Evolutionary conservation across 2,113 vertebrate genomes (phyloP).

Genomic region (Callospermophilus lateralis): DNA sequence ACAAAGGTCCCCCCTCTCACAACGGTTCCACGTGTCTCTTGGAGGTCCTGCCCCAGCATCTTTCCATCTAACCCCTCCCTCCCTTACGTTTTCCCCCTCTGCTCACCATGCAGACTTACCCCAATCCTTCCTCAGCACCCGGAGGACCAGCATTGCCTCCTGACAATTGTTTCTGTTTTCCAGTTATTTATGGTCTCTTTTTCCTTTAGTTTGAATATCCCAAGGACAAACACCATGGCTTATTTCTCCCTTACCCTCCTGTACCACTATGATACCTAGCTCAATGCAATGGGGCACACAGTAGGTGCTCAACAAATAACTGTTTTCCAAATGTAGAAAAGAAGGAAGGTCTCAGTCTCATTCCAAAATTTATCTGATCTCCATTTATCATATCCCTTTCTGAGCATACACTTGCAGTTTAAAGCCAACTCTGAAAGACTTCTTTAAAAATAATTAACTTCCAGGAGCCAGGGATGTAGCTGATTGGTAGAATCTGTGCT

Average conservation of each 20-base stretch:
- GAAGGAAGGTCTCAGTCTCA: neutral
- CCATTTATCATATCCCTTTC: neutral
- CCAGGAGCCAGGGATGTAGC: neutral
- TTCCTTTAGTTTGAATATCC: neutral
- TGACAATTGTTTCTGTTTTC: neutral
- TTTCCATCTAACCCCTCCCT: too few relatives aligned
- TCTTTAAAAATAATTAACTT: neutral
- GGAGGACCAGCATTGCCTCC: neutral
- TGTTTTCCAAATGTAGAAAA: neutral
- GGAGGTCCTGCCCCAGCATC: neutral
- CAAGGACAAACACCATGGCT: neutral
- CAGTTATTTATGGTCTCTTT: neutral
- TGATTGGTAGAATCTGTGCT: neutral
- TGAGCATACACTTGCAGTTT: neutral
- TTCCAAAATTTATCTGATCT: neutral
- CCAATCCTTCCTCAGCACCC: neutral
- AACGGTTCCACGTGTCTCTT: neutral
- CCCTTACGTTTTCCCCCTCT: neutral
- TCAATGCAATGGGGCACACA: neutral
- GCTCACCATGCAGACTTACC: accelerated
- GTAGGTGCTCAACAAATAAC: neutral
- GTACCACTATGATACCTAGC: neutral
- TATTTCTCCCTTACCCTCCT: neutral
- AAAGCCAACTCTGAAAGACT: neutral
- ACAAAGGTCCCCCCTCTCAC: neutral